Conservation (phyloP, 2,113 vertebrate species). For the Synchiropus splendidus region DNA sequence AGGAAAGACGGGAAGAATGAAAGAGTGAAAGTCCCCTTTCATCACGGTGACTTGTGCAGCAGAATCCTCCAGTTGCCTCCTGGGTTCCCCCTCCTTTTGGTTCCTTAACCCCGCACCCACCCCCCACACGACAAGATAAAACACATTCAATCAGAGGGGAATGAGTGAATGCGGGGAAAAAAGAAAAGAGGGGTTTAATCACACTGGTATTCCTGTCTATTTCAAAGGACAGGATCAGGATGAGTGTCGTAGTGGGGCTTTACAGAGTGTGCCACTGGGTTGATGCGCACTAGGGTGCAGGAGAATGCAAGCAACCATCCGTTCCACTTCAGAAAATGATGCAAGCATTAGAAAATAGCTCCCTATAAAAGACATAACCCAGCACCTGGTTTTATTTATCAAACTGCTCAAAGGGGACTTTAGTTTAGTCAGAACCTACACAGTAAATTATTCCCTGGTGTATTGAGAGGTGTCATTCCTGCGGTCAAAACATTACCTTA, state of each 20-base stretch:
- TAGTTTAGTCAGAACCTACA: too few relatives aligned
- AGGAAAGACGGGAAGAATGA: constrained; percentile 24
- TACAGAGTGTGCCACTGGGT: constrained; percentile 7
- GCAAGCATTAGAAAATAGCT: background rate
- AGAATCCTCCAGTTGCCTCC: constrained; percentile 14
- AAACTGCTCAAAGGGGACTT: too few relatives aligned
- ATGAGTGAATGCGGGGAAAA: constrained; percentile 17
- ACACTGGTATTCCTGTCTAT: constrained; percentile 24
- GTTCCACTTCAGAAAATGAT: background rate
- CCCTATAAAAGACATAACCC: too few relatives aligned
- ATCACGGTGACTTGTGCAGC: constrained; percentile 32
- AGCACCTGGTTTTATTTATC: too few relatives aligned
- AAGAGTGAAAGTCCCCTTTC: constrained; percentile 53
- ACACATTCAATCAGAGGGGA: constrained; percentile 52
- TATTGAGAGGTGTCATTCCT: too few relatives aligned
- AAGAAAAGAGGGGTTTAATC: constrained; percentile 47
- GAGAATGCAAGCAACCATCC: background rate
- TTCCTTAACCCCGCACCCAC: background rate
- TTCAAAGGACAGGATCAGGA: constrained; percentile 37
- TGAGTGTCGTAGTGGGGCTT: constrained; percentile 2
- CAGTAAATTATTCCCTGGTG: too few relatives aligned
- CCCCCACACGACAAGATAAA: constrained; percentile 39
- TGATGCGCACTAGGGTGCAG: constrained; percentile 5
- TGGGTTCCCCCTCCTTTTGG: background rate
- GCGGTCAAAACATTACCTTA: too few relatives aligned